Conservation (phyloP, 2,113 vertebrate species). For the Psilopogon haemacephalus region DNA sequence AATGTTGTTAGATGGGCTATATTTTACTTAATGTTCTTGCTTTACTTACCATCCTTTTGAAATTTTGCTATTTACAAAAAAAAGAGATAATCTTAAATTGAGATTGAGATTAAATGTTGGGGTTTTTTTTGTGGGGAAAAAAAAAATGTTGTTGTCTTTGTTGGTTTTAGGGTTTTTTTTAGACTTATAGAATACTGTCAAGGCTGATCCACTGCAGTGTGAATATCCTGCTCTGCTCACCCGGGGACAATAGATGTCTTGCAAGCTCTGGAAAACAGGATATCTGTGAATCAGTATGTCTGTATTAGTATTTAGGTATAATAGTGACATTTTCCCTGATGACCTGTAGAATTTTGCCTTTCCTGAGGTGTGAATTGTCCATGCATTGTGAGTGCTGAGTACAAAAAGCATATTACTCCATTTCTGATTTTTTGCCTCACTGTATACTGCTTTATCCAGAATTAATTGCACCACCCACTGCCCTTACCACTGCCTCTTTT, state of each 20-base stretch:
- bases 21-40: neutral
- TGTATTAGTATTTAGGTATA: neutral
- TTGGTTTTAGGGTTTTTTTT: neutral
- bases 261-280: neutral
- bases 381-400: fast-evolving
- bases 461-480: too few species aligned
- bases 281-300: neutral
- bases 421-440: neutral
- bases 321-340: neutral
- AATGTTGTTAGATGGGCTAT: neutral
- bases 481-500: too few species aligned
- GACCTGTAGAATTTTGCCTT: neutral
- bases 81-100: neutral
- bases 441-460: fast-evolving
- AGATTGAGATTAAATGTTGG: too few species aligned
- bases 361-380: neutral
- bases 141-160: neutral
- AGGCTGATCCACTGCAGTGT: neutral
- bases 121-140: neutral
- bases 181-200: neutral
- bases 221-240: neutral
- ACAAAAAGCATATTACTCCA: neutral
- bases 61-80: neutral
- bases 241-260: fast-evolving
- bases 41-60: neutral